These are phyloP conservation scores for Venusia cambrica DNA, from an alignment of 2,888 invertebrate species.

Conservation along the genomic window DNA sequence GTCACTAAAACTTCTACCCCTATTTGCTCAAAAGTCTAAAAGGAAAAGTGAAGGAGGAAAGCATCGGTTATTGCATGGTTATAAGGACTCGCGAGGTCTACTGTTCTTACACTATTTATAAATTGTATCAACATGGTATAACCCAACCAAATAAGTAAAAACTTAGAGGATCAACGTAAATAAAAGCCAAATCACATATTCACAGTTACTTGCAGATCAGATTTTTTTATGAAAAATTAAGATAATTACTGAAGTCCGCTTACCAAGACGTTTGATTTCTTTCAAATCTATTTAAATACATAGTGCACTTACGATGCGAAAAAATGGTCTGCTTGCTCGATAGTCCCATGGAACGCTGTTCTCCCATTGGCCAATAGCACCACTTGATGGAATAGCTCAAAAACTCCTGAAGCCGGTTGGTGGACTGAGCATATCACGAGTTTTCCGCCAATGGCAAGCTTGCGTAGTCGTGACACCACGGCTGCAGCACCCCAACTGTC, in stretches of 20 bases:
- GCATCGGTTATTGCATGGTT: too few relatives aligned
- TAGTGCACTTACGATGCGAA: conserved; percentile 83
- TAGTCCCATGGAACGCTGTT: conserved; percentile 89
- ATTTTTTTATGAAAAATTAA: background rate
- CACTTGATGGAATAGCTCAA: conserved; percentile 90
- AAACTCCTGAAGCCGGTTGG: conserved; percentile 93
- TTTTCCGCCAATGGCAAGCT: conserved; percentile 85
- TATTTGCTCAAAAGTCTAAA: too few relatives aligned
- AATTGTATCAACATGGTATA: too few relatives aligned
- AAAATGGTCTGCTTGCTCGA: conserved; percentile 84
- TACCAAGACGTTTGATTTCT: too few relatives aligned
- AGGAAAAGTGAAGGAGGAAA: too few relatives aligned
- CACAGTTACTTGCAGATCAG: too few relatives aligned
- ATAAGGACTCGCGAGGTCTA: too few relatives aligned
- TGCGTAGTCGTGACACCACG: conserved; percentile 86
- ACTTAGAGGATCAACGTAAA: too few relatives aligned
- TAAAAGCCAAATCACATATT: too few relatives aligned
- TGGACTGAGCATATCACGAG: conserved; percentile 94
- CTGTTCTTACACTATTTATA: too few relatives aligned
- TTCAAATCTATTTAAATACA: background rate
- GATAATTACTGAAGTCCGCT: background rate
- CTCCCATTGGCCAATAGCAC: conserved; percentile 89
- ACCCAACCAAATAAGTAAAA: too few relatives aligned
- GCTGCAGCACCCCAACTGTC: conserved; percentile 94
- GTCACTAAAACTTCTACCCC: too few relatives aligned